Evolutionary conservation across 2,888 invertebrate genomes (phyloP).

Genomic region (Rhagonycha fulva): DNA sequence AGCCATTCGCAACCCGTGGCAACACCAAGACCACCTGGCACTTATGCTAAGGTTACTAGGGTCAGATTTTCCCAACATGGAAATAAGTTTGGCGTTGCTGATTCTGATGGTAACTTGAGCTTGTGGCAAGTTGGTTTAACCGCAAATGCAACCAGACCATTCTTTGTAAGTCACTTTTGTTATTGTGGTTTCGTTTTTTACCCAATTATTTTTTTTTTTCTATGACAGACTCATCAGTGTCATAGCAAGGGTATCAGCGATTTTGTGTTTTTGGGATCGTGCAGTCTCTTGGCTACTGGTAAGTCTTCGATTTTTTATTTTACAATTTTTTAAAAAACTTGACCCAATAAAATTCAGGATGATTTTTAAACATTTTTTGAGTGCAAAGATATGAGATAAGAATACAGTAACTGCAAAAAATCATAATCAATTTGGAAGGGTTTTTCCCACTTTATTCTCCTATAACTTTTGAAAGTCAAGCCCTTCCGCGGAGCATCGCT

Average conservation of each 20-base stretch:
- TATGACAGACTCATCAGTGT: conserved; percentile 88
- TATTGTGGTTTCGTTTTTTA: background rate
- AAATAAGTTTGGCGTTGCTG: conserved; percentile 97
- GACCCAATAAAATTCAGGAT: too few relatives aligned
- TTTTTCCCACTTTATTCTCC: too few relatives aligned
- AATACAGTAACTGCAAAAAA: too few relatives aligned
- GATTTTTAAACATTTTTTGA: too few relatives aligned
- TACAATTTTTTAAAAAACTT: background rate
- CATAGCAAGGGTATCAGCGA: conserved; percentile 97
- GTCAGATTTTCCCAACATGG: conserved; percentile 97
- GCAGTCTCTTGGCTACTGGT: conserved; percentile 94
- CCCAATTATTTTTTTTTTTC: conserved; percentile 18
- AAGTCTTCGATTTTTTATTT: conserved; percentile 27
- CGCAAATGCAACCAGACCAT: conserved; percentile 76
- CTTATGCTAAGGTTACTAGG: conserved; percentile 93
- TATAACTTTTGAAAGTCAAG: too few relatives aligned
- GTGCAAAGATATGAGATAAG: too few relatives aligned
- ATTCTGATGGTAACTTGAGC: conserved; percentile 95
- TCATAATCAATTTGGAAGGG: too few relatives aligned
- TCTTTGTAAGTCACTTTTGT: conserved; percentile 75
- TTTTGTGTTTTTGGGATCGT: conserved; percentile 96
- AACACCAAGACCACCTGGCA: conserved; percentile 89
- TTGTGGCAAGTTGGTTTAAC: conserved; percentile 91
- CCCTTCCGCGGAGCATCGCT: too few relatives aligned
- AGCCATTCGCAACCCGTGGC: conserved; percentile 90